A percentile compares a stretch with the other conserved stretches of the same genome.
Conservation (phyloP, 2,888 invertebrate genomes). For the Papilio demoleus region DNA sequence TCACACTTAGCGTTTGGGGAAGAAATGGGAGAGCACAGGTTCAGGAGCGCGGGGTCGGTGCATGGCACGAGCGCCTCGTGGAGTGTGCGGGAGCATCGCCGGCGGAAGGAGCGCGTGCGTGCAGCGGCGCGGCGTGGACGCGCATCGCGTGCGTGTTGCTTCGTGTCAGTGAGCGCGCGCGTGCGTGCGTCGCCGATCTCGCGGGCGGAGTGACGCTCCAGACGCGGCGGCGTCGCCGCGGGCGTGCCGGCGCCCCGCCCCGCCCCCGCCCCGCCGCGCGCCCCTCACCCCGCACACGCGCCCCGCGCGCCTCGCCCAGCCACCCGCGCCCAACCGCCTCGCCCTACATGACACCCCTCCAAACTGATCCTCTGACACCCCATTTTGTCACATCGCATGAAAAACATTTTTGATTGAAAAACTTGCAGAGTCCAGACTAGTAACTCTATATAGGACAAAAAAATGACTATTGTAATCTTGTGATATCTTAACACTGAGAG, state of each 20-base stretch:
- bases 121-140: constrained; percentile 54
- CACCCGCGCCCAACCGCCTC: constrained; percentile 45
- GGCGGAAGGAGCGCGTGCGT: constrained; percentile 49
- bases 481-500: not conserved
- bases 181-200: constrained; percentile 45
- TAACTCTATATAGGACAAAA: not conserved
- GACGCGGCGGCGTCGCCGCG: constrained; percentile 68
- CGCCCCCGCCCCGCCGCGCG: constrained; percentile 52
- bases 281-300: constrained; percentile 46
- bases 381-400: not conserved
- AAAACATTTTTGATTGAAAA: not conserved
- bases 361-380: constrained; percentile 16
- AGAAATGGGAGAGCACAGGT: constrained; percentile 73
- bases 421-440: not conserved
- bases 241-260: constrained; percentile 48
- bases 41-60: constrained; percentile 72
- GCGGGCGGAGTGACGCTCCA: constrained; percentile 51
- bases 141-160: constrained; percentile 33
- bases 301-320: constrained; percentile 48
- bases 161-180: constrained; percentile 45
- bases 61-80: constrained; percentile 72
- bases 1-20: constrained; percentile 74
- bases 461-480: not conserved
- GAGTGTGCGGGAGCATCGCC: constrained; percentile 62
- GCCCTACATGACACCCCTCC: constrained; percentile 36